A percentile compares a stretch with the other conserved stretches of the same genome.
Conservation (phyloP, 2,797 vertebrate species). For the Heterohyrax brucei region DNA sequence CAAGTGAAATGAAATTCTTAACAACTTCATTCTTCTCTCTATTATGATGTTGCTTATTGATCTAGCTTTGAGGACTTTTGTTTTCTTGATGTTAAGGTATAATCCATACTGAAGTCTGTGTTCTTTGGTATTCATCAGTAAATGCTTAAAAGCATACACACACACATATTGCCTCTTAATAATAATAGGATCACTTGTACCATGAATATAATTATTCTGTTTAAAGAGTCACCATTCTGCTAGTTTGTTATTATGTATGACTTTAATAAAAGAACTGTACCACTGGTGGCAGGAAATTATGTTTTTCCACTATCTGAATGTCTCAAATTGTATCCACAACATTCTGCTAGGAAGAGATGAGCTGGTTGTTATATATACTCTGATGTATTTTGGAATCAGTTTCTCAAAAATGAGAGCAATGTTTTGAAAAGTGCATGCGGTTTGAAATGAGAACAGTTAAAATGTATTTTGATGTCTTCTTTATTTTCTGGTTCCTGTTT, state of each 20-base stretch:
- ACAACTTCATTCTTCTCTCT: no score
- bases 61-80: no score
- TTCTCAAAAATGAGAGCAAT: constrained; percentile 55
- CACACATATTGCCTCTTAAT: neutral
- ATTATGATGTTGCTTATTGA: no score
- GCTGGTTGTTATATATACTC: neutral
- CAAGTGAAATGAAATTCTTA: no score
- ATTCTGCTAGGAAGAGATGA: neutral
- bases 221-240: constrained; percentile 9
- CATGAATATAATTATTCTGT: neutral
- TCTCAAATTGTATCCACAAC: constrained; percentile 45
- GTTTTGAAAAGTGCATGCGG: constrained; percentile 67
- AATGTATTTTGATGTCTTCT: constrained; percentile 54
- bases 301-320: neutral
- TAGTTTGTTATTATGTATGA: neutral
- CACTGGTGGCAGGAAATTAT: neutral
- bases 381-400: constrained; percentile 57
- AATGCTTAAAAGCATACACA: no score
- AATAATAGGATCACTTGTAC: neutral
- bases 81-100: no score
- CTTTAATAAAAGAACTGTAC: neutral
- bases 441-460: constrained; percentile 72
- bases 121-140: no score
- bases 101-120: no score
- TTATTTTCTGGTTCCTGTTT: constrained; percentile 74